Evolutionary conservation across 2,888 invertebrate species (phyloP), one percentile per base, ranked within the genome.

Genomic region (Noctua comes): DNA sequence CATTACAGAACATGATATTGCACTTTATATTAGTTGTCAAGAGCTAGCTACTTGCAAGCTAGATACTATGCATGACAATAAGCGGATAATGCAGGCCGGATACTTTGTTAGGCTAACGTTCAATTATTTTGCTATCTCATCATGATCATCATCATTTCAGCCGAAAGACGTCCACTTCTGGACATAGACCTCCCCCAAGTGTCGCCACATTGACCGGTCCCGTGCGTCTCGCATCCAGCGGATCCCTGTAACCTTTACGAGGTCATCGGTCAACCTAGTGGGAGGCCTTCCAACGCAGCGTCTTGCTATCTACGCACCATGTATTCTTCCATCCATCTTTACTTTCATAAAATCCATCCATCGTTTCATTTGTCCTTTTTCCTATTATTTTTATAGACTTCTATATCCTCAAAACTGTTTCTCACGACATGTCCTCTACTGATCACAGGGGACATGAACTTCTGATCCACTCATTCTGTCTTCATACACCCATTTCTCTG

Each of bases 401-500:
- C 21, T 6, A 27, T 3, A 24, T 51, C 18, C 46, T n/a, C 2
- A 18, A 76, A 73, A 48, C 36, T 24, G n/a, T 13, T 13, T 10
- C 48, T 6, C 21, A 27, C 18, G 18, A 24, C n/a, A 46, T 4
- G 27, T 40, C n/a, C n/a, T 24, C 18, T 24, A 11, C 11, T 18
- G 24, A 43, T 36, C 24, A 57, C 36, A 48, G 16, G 11, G 8
- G 31, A 11, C 10, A 54, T 54, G 36, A 43, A 65, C 51, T 64
- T 13, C 24, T 54, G 40, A 66, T 40, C 48, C 36, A 51, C 24
- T 51, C 1, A 36, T 40, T 54, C 27, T 13, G 40, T 51, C 57
- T 65, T 24, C 64, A 69, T 43, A 57, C n/a, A 73, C 16, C 46
- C 43, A 73, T 70, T 73, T 51, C 43, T 36, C 59, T 70, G 68